These are phyloP conservation scores for Sturnira hondurensis DNA, from an alignment of 2,113 vertebrate genomes.

Conservation along the genomic window DNA sequence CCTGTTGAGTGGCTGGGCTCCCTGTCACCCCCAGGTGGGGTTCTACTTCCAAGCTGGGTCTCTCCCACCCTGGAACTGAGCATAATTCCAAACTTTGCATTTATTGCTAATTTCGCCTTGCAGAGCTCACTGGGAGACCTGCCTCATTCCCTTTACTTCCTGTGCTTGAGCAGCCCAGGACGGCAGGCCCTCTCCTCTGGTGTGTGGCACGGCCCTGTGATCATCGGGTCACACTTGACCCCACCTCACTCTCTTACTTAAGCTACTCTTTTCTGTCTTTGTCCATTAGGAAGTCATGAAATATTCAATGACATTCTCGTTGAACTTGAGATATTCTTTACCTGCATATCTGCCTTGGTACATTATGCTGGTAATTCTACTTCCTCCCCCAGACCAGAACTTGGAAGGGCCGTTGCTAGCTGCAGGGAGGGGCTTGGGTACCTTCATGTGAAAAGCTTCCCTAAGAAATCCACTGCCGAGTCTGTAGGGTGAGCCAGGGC, in stretches of 20 bases:
- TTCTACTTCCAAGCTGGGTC: not conserved
- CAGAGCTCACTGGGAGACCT: not conserved
- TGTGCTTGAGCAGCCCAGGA: not conserved
- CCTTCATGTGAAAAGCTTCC: not conserved
- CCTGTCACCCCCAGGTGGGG: not conserved
- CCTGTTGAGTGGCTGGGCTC: not conserved
- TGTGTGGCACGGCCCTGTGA: not conserved
- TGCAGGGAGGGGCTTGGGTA: not conserved
- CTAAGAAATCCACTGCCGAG: not conserved
- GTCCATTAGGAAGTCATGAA: slow-evolving; percentile 5
- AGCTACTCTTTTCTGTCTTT: not conserved
- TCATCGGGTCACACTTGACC: accelerated
- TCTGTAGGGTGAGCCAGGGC: not conserved
- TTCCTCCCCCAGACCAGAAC: not conserved
- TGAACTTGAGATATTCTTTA: not conserved
- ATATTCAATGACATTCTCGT: not conserved
- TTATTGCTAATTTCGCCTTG: not conserved
- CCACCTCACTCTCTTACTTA: not conserved
- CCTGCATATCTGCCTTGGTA: accelerated
- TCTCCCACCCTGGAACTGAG: not conserved
- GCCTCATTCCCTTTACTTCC: not conserved
- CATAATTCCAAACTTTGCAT: not conserved
- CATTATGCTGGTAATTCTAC: not conserved
- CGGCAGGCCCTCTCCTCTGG: not conserved
- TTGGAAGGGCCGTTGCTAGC: not conserved